phyloP scores from a whole-genome alignment of 2,888 invertebrate species.

The Cantharis flavilabris region DNA sequence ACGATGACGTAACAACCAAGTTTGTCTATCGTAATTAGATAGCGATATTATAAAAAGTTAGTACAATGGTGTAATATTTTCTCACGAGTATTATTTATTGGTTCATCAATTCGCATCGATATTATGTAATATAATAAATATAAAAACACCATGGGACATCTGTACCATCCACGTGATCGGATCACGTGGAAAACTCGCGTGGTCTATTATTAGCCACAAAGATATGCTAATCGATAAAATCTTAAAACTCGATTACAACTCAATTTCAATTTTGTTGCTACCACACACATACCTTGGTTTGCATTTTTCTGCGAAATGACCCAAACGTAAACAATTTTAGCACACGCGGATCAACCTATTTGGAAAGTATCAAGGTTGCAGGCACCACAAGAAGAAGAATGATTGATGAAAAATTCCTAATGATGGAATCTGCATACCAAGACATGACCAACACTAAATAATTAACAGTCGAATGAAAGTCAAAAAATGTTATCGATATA shows the following conservation, averaged over 20 bases:
- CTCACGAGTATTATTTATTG: neutral
- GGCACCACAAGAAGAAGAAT: neutral
- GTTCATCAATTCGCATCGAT: neutral
- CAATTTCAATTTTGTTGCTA: neutral
- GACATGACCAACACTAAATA: neutral
- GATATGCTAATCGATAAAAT: neutral
- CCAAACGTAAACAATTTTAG: neutral
- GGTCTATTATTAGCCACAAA: neutral
- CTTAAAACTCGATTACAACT: neutral
- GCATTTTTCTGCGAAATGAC: neutral
- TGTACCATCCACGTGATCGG: conserved; percentile 4
- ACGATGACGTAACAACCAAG: neutral
- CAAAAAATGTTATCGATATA: neutral
- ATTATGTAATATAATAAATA: neutral
- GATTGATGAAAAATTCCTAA: too few species aligned
- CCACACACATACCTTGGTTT: neutral
- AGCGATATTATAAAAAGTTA: neutral
- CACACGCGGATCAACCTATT: neutral
- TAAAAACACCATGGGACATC: conserved; percentile 2
- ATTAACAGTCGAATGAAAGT: neutral
- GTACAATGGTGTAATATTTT: neutral
- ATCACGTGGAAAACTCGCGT: conserved; percentile 12
- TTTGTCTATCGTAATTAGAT: neutral
- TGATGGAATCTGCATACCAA: neutral
- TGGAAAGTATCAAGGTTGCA: neutral